These are phyloP conservation scores for Megalops cyprinoides DNA, from an alignment of 2,797 vertebrate species.

Conservation along the genomic window DNA sequence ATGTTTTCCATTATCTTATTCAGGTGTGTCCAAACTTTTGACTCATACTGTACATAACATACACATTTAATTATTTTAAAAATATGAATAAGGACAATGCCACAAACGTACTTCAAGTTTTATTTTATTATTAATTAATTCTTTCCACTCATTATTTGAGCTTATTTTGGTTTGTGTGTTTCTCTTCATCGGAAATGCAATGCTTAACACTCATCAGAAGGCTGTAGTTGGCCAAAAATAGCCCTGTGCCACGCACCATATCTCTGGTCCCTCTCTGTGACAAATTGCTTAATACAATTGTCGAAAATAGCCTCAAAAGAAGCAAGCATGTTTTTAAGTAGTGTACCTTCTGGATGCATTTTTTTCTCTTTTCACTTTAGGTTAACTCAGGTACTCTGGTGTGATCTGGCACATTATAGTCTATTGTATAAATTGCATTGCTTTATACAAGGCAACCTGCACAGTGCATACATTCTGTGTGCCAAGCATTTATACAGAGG, in stretches of 20 bases:
- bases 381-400: background rate
- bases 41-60: too few species aligned
- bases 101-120: too few species aligned
- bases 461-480: too few species aligned
- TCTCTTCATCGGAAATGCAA: background rate
- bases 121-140: background rate
- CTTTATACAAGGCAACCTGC: background rate
- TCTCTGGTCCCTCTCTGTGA: background rate
- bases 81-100: too few species aligned
- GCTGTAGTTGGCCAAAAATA: background rate
- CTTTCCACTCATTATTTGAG: background rate
- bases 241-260: background rate
- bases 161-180: background rate
- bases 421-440: background rate
- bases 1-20: too few species aligned
- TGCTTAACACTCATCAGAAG: background rate
- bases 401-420: too few species aligned
- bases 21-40: too few species aligned
- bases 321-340: background rate
- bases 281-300: background rate
- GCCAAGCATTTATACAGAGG: too few species aligned
- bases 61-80: too few species aligned
- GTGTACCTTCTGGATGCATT: background rate
- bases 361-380: background rate
- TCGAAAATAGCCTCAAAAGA: constrained; percentile 1